A percentile compares a stretch with the other conserved stretches of the same genome.
Evolutionary conservation across 2,888 invertebrate species (phyloP).

Genomic region (Cryptocheilus praepositus): DNA sequence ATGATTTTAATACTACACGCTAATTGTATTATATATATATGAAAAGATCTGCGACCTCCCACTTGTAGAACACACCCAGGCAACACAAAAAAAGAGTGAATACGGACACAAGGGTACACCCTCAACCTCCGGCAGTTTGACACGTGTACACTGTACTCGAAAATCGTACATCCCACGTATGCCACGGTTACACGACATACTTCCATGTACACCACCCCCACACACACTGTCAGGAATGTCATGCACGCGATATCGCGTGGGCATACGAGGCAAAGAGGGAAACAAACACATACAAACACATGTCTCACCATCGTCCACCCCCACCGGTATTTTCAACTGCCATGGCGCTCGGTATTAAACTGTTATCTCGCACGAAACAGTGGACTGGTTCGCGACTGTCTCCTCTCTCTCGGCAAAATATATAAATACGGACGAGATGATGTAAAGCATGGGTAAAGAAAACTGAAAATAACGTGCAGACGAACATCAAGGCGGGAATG

Average conservation of each 20-base stretch:
- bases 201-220: not conserved
- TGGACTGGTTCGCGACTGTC: conserved; percentile 5
- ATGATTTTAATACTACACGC: conserved; percentile 75
- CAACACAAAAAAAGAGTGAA: conserved; percentile 4
- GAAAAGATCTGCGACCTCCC: conserved; percentile 72
- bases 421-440: conserved; percentile 1
- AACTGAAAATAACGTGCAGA: conserved; percentile 32
- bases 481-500: conserved; percentile 65
- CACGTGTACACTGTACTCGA: not conserved
- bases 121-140: conserved; percentile 3
- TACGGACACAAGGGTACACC: conserved; percentile 13
- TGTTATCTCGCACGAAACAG: conserved; percentile 46
- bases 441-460: not conserved
- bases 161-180: not conserved
- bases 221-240: conserved; percentile 23
- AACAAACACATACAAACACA: conserved; percentile 26
- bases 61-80: conserved; percentile 70
- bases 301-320: conserved; percentile 8
- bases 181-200: not conserved
- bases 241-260: conserved; percentile 19
- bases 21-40: conserved; percentile 75
- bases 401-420: conserved; percentile 2
- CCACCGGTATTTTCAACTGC: conserved; percentile 67
- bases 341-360: conserved; percentile 66
- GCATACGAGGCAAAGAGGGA: no score